Evolutionary conservation across 2,888 invertebrate genomes (phyloP).

Genomic region (Gymnoscelis rufifasciata): DNA sequence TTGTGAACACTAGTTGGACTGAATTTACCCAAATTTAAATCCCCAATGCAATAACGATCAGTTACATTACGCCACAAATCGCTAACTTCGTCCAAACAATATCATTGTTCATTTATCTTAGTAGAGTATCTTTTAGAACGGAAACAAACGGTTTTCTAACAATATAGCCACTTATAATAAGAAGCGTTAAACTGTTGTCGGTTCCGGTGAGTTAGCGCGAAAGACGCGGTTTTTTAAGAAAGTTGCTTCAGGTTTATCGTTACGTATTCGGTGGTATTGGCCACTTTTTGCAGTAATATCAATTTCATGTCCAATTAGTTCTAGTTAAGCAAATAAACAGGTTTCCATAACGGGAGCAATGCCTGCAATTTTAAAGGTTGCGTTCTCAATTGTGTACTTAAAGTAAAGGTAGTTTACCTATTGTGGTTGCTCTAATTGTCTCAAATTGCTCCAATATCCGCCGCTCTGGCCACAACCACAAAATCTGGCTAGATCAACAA

Average conservation of each 20-base stretch:
- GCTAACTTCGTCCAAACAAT: constrained; percentile 23
- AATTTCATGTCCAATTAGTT: no score
- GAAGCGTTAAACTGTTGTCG: constrained; percentile 12
- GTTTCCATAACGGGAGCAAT: neutral
- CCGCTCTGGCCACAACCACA: constrained; percentile 47
- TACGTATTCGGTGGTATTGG: neutral
- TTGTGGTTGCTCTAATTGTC: constrained; percentile 24
- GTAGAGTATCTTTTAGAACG: constrained; percentile 29
- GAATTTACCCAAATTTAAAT: neutral
- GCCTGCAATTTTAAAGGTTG: neutral
- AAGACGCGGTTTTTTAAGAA: neutral
- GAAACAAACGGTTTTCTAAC: constrained; percentile 24
- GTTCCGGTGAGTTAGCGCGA: constrained; percentile 7
- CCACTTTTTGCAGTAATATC: no score
- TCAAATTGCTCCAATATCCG: constrained; percentile 53
- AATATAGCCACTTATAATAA: constrained; percentile 14
- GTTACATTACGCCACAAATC: constrained; percentile 1
- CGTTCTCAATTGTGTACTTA: no score
- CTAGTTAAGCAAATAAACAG: no score
- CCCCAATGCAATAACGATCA: neutral
- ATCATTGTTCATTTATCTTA: constrained; percentile 31
- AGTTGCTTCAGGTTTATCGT: neutral
- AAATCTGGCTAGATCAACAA: constrained; percentile 32
- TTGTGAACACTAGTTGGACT: no score
- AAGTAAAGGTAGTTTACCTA: neutral